Percentiles rank a stretch among this genome's conserved stretches.
These are phyloP conservation scores for Solea senegalensis DNA, from an alignment of 2,113 vertebrate species.

Conservation along the genomic window DNA sequence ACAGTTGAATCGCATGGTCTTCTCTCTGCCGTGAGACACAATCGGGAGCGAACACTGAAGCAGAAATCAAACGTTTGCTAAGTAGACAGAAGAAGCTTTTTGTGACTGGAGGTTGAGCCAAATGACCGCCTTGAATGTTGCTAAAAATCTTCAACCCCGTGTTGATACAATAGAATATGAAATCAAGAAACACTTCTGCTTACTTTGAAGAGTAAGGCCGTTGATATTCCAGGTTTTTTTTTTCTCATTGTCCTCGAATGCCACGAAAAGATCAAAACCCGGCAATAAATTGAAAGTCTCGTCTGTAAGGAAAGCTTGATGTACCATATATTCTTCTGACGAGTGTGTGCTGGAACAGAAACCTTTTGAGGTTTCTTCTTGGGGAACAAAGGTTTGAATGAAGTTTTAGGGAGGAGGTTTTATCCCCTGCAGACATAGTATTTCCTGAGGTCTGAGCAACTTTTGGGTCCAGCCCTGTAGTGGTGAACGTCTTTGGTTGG, in stretches of 20 bases:
- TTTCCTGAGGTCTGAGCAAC: too few species aligned
- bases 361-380: too few species aligned
- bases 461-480: too few species aligned
- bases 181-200: background rate
- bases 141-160: background rate
- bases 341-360: too few species aligned
- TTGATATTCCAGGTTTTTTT: background rate
- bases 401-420: too few species aligned
- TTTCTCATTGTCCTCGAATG: background rate
- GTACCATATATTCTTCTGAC: background rate
- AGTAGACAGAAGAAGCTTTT: slow-evolving; percentile 10
- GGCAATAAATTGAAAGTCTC: background rate
- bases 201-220: background rate
- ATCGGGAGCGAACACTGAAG: background rate
- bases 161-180: background rate
- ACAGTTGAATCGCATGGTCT: background rate
- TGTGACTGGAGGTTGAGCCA: background rate
- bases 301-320: background rate
- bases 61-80: background rate
- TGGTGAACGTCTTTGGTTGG: too few species aligned
- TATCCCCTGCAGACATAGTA: too few species aligned
- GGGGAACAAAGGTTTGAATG: too few species aligned
- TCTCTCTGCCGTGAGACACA: background rate
- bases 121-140: background rate
- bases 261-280: background rate